A percentile compares a stretch with the other conserved stretches of the same genome.
Conservation (phyloP, 1,140 invertebrate species). For the Dolichoris vasculosae region DNA sequence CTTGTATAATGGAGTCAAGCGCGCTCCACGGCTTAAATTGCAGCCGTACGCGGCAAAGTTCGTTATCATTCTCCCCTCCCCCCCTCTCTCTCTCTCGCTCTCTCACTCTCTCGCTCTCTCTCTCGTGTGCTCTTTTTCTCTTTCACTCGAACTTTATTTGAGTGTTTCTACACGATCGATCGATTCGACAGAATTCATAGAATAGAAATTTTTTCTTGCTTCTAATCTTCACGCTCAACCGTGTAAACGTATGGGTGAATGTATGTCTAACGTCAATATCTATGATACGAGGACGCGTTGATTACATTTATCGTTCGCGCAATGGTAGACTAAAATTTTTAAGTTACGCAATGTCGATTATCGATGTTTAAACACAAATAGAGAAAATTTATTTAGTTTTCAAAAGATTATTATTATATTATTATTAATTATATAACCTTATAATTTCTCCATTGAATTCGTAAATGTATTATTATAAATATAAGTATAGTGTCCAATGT, state of each 20-base stretch:
- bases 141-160: conserved; percentile 7
- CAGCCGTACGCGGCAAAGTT: conserved; percentile 29
- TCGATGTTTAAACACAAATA: conserved; percentile 22
- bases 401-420: too few species aligned
- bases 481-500: too few species aligned
- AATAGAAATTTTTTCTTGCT: conserved; percentile 5
- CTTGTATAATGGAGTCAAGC: conserved; percentile 61
- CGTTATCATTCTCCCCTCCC: conserved; percentile 14
- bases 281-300: not conserved
- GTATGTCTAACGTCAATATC: not conserved
- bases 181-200: conserved; percentile 22
- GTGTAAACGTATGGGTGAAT: not conserved
- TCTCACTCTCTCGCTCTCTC: too few species aligned
- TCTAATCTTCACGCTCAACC: not conserved
- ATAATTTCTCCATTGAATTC: not conserved
- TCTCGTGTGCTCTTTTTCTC: not conserved
- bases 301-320: conserved; percentile 31
- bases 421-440: too few species aligned
- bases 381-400: not conserved
- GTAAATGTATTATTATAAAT: too few species aligned
- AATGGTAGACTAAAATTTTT: conserved; percentile 25
- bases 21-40: conserved; percentile 28
- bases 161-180: conserved; percentile 14
- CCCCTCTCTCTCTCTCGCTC: not conserved
- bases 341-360: conserved; percentile 20